Conservation (phyloP, 1,140 invertebrate species). For the Bradysia coprophila region DNA sequence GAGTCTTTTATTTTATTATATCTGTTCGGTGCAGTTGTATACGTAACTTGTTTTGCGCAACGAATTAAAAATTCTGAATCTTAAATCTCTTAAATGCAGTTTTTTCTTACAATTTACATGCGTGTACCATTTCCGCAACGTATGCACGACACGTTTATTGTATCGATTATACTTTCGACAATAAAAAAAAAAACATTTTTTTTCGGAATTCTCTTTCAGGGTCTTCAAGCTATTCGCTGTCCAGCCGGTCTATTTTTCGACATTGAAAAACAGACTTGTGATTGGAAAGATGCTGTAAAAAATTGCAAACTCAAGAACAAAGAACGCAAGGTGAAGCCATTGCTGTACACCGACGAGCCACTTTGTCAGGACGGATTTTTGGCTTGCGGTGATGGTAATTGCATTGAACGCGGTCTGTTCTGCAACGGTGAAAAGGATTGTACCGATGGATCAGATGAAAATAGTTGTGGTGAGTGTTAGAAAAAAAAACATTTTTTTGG, state of each 20-base stretch:
- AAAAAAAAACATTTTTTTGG: background rate
- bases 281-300: constrained; percentile 86
- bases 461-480: constrained; percentile 69
- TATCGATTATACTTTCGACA: no score
- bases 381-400: constrained; percentile 71
- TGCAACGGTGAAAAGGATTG: constrained; percentile 89
- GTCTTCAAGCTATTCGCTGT: constrained; percentile 80
- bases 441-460: constrained; percentile 75
- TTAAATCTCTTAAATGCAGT: no score
- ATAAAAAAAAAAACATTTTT: no score
- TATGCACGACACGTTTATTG: no score
- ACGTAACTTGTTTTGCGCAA: no score
- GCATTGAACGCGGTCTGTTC: constrained; percentile 78
- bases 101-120: no score
- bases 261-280: constrained; percentile 89
- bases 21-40: no score
- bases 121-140: no score
- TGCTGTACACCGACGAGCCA: constrained; percentile 79
- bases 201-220: constrained; percentile 34
- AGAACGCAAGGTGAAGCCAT: constrained; percentile 73
- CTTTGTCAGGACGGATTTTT: constrained; percentile 71
- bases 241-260: constrained; percentile 86
- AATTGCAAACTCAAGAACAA: constrained; percentile 86
- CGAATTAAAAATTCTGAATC: no score
- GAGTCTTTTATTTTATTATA: no score